These are phyloP conservation scores for Aphaenogaster rudis DNA, from an alignment of 1,140 invertebrate genomes.

Conservation along the genomic window DNA sequence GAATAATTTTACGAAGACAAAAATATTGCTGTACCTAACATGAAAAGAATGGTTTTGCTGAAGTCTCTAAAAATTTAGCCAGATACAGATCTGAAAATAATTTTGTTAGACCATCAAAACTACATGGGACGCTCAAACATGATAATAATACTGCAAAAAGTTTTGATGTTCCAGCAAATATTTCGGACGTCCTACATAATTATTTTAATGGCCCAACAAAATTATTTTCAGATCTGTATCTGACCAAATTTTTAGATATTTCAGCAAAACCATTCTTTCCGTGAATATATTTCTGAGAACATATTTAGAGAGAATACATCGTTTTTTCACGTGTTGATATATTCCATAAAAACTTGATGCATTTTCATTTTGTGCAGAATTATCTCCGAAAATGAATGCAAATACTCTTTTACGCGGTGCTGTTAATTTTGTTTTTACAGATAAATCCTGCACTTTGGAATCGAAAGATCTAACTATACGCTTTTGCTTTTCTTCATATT, in stretches of 20 bases:
- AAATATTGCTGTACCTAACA: background rate
- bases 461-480: background rate
- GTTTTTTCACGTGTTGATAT: background rate
- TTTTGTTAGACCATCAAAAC: no score
- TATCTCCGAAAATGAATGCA: background rate
- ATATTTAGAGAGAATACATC: background rate
- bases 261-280: no score
- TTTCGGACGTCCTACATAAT: no score
- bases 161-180: no score
- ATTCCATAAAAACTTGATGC: background rate
- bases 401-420: background rate
- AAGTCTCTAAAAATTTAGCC: no score
- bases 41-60: no score
- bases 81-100: no score
- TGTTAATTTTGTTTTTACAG: background rate
- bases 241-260: no score
- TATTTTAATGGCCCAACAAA: no score
- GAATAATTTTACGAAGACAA: background rate
- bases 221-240: no score
- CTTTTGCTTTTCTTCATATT: conserved; percentile 6
- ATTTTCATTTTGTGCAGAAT: background rate
- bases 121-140: no score
- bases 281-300: background rate
- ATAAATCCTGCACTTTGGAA: background rate
- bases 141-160: no score